Percentiles rank a stretch among this genome's conserved stretches.
Conservation (phyloP, 1,140 invertebrate species). For the Drosophila kepulauana region DNA sequence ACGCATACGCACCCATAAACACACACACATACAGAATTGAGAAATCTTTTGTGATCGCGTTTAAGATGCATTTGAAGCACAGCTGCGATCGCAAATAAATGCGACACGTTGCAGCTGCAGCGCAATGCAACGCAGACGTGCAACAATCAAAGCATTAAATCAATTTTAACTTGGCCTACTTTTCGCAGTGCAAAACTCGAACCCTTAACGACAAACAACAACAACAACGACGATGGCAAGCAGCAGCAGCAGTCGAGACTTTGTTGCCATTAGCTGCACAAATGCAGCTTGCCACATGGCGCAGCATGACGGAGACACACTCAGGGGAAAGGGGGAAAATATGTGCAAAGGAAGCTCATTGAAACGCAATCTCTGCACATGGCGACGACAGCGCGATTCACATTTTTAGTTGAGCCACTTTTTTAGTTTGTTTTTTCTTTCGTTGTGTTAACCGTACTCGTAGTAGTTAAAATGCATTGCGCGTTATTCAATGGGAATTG, state of each 20-base stretch:
- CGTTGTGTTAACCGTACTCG: not conserved
- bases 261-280: constrained; percentile 29
- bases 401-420: constrained; percentile 45
- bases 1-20: constrained; percentile 55
- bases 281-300: constrained; percentile 69
- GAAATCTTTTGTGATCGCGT: constrained; percentile 40
- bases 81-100: constrained; percentile 57
- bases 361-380: constrained; percentile 68
- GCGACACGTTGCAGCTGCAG: constrained; percentile 49
- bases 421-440: constrained; percentile 23
- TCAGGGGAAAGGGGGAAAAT: constrained; percentile 10
- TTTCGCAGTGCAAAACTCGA: constrained; percentile 40
- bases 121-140: constrained; percentile 54
- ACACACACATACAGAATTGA: not conserved
- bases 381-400: constrained; percentile 36
- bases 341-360: constrained; percentile 36
- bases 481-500: constrained; percentile 52
- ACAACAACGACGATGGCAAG: constrained; percentile 3
- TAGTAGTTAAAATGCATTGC: constrained; percentile 51
- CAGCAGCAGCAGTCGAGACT: constrained; percentile 26
- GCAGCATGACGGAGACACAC: constrained; percentile 30
- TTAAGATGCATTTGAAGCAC: constrained; percentile 45
- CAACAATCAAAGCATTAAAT: constrained; percentile 76
- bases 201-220: constrained; percentile 46
- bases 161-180: constrained; percentile 84